Base-by-base conservation (phyloP, 2,797 vertebrate genomes). In the Tarsius wallacei region DNA sequence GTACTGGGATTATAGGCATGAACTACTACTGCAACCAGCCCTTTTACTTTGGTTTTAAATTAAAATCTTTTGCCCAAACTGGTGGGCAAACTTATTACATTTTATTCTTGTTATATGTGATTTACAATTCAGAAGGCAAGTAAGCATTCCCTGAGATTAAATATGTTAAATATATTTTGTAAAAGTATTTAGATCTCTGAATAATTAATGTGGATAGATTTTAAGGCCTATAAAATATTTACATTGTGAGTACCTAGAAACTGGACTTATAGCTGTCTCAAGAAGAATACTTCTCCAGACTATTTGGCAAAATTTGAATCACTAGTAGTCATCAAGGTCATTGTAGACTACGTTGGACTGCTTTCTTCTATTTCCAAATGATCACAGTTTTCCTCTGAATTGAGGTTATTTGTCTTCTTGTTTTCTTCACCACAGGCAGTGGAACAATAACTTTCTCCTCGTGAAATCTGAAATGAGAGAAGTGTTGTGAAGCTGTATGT, bases 201-300 rank as follows among this genome's bases (percentile, higher is more conserved):
- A 80, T 93, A 84, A 92, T 93, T 88, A 26, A 84, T 80, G 31
- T 61, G 36, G 31, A 70, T 89, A 24, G 90, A 47, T 94, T 95
- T 93, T 90, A 91, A 84, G 59, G 64, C 71, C 55, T 92, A 59
- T 87, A 74, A 95, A 82, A 87, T 64, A 84, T 86, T 84, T 53
- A 91, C 47, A 55, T 12, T 22, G 14, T 77, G 47, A 82, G 83
- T 59, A 36, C 47, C 61, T 84, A 71, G 87, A 96, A 70, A 53
- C n/a, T n/a, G 26, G 64, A 28, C 42, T 87, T 59, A 33, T 80
- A 42, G 70, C 33, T 90, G 47, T 59, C 61, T 42, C 19, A 11
- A 74, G 86, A 77, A 61, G 78, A 47, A 90, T 51, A 51, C 63
- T 70, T 77, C 9, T 49, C 12, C 57, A n/a, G 28, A 49, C 42